Conservation (phyloP, 2,797 vertebrate species). For the Etheostoma nigrum region DNA sequence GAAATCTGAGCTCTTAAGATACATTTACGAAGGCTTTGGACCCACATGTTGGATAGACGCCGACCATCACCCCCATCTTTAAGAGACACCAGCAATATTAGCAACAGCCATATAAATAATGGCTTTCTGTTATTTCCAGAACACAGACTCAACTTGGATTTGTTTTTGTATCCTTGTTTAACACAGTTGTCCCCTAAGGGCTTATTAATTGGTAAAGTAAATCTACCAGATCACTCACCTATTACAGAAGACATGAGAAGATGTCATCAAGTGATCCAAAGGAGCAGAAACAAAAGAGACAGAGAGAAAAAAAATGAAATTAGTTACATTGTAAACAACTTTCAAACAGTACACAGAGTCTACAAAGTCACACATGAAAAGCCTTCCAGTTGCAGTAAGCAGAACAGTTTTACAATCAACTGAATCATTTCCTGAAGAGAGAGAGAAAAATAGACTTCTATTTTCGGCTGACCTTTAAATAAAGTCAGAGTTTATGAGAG, state of each 20-base stretch:
- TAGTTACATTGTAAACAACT: constrained; percentile 44
- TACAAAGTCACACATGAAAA: constrained; percentile 36
- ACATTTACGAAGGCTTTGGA: neutral
- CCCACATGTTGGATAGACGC: neutral
- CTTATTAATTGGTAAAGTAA: constrained; percentile 13
- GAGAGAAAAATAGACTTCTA: neutral
- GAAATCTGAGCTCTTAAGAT: neutral
- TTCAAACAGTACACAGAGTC: constrained; percentile 26
- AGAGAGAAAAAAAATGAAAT: constrained; percentile 43
- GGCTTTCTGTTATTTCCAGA: constrained; percentile 21
- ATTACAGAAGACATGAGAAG: constrained; percentile 40
- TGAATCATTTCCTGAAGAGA: constrained; percentile 26
- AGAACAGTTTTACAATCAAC: constrained; percentile 29
- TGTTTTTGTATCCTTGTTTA: constrained; percentile 9
- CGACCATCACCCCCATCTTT: constrained; percentile 27
- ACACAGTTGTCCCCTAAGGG: neutral
- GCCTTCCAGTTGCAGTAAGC: constrained; percentile 25
- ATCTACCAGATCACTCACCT: constrained; percentile 80
- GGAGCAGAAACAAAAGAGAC: constrained; percentile 39
- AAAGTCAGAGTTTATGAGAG: constrained; percentile 37
- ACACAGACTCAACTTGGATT: constrained; percentile 41
- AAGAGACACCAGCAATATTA: constrained; percentile 26
- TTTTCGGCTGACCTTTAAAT: constrained; percentile 61
- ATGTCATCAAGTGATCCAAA: constrained; percentile 27
- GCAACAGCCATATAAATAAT: constrained; percentile 36